A percentile compares a stretch with the other conserved stretches of the same genome.
Conservation (phyloP, 2,797 vertebrate genomes). For the Trachurus trachurus region DNA sequence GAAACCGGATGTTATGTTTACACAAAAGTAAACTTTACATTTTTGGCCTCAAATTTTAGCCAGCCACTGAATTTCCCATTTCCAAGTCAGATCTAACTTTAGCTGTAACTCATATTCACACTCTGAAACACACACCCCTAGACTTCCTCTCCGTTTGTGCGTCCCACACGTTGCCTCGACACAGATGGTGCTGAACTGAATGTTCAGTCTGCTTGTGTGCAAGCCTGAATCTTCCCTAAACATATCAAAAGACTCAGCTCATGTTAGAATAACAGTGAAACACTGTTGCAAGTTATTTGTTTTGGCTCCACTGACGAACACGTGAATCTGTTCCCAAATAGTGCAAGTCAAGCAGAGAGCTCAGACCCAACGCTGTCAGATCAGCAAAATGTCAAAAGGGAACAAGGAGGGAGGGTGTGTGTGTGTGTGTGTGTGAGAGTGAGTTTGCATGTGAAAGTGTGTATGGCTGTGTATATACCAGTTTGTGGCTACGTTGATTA, state of each 20-base stretch:
- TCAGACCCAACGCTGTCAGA: conserved; percentile 49
- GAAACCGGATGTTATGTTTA: neutral
- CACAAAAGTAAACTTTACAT: neutral
- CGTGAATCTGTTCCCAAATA: conserved; percentile 54
- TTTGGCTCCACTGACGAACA: conserved; percentile 56
- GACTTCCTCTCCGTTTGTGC: conserved; percentile 20
- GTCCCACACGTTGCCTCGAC: conserved; percentile 2
- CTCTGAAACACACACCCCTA: conserved; percentile 16
- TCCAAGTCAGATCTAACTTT: conserved; percentile 12
- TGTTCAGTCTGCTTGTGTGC: conserved; percentile 1
- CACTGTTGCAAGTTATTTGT: conserved; percentile 51
- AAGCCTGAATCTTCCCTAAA: conserved; percentile 18
- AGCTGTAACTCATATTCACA: conserved; percentile 16
- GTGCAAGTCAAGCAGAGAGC: conserved; percentile 53
- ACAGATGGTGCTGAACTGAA: conserved; percentile 12
- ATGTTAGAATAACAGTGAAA: conserved; percentile 41
- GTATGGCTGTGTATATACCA: conserved; percentile 5
- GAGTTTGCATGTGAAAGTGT: conserved; percentile 5
- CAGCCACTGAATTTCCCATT: conserved; percentile 13
- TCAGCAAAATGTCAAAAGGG: conserved; percentile 69
- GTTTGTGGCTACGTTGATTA: conserved; percentile 17
- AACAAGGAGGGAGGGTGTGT: conserved; percentile 19
- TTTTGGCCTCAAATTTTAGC: conserved; percentile 10
- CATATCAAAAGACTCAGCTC: conserved; percentile 31
- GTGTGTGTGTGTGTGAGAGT: conserved; percentile 16